Conservation (phyloP, 2,797 vertebrate genomes). For the Myotis myotis region DNA sequence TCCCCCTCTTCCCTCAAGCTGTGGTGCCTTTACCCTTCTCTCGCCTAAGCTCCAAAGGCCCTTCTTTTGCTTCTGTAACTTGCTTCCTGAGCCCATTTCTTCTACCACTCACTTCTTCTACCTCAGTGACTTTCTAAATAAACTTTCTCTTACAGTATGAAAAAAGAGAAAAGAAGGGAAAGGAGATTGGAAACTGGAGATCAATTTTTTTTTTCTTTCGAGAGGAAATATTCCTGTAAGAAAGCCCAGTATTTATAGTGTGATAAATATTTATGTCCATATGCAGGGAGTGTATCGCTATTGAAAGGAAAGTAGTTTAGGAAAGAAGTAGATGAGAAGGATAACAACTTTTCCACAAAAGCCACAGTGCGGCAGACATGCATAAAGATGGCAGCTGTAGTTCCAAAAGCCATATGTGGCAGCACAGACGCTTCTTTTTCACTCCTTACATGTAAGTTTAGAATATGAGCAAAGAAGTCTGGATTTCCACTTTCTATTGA, state of each 20-base stretch:
- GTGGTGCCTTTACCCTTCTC: too few species aligned
- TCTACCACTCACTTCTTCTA: too few species aligned
- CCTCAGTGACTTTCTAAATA: too few species aligned
- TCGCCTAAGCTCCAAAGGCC: too few species aligned
- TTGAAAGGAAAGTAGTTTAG: neutral
- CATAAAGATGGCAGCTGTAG: neutral
- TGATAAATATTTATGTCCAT: slow-evolving; percentile 22
- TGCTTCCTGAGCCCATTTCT: too few species aligned
- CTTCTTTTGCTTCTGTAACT: too few species aligned
- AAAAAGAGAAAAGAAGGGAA: neutral
- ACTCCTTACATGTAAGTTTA: slow-evolving; percentile 49
- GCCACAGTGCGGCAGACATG: neutral
- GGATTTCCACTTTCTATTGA: slow-evolving; percentile 56
- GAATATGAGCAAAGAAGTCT: slow-evolving; percentile 47
- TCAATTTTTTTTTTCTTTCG: slow-evolving; percentile 15
- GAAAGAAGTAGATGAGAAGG: slow-evolving; percentile 5
- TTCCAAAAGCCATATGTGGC: neutral
- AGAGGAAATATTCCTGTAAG: slow-evolving; percentile 1
- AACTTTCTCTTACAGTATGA: too few species aligned
- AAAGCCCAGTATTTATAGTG: slow-evolving; percentile 22
- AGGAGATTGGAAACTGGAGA: neutral
- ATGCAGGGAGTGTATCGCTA: neutral
- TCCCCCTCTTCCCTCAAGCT: too few species aligned
- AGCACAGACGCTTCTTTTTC: slow-evolving; percentile 28
- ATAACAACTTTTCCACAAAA: slow-evolving; percentile 21